Evolutionary conservation across 53 echinoderm and acorn worm genomes (phyloP), one percentile per base, ranked within the genome.

Genomic region (Mesocentrotus franciscanus): DNA sequence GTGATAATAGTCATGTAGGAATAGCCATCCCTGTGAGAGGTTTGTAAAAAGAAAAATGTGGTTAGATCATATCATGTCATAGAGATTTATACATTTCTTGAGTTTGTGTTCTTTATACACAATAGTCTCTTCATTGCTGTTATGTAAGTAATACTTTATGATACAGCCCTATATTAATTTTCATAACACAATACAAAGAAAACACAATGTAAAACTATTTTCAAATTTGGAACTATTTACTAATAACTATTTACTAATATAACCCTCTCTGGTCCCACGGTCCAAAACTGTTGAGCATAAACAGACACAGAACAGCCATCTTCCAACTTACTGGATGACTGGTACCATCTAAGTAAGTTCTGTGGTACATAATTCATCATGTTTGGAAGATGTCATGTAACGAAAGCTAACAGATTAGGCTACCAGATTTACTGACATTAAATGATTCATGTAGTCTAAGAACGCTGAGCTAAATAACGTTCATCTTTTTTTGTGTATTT

Each of bases 1-100:
- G 95, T 94, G 60, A 96, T 96, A 22, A 96, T 32, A 15, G 94
- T 81, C 14, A 62, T 79, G 9, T 89, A 94, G 36, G 68, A 94
- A 56, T 56, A 90, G 60, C 95, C 96, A 74, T 70, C 30, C 24
- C 96, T 96, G 92, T 92, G 24, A 39, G 30, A 60, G 22, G 16
- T 42, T 35, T n/a, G 33, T 11, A 22, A 30, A 76, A 30, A 30
- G 56, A 24, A 60, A 70, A 58, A 76, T 62, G 59, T 10, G 20
- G 78, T 11, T 59, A 66, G 75, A 92, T 33, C 20, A 29, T 10
- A 74, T 29, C 29, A 29, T 74, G 29, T 74, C 30, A 74, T 3
- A n/a, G 27, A 27, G 8, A 74, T 74, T 29, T 30, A 74, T 16
- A 74, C 9, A 74, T 12, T 49, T 49, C 49, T 49, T 74, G 74